These are phyloP conservation scores for Scaptomyza tumidula DNA, from an alignment of 2,888 invertebrate genomes.

Conservation along the genomic window DNA sequence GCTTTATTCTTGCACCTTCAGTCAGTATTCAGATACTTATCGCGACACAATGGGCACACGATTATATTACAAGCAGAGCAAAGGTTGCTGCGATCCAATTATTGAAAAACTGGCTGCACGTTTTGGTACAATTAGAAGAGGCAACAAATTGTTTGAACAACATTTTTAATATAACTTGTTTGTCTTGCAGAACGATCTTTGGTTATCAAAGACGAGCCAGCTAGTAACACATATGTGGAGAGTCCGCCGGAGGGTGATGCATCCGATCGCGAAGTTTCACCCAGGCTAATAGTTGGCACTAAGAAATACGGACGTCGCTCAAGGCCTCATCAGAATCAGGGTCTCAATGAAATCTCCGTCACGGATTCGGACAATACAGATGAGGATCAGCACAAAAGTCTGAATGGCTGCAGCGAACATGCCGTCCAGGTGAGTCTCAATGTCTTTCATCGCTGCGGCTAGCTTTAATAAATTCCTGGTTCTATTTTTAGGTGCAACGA, in stretches of 20 bases:
- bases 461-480: neutral
- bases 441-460: neutral
- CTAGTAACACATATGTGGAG: constrained; percentile 60
- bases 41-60: constrained; percentile 76
- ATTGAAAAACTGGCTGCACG: constrained; percentile 72
- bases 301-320: constrained; percentile 91
- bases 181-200: constrained; percentile 75
- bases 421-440: constrained; percentile 42
- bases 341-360: constrained; percentile 56
- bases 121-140: constrained; percentile 67
- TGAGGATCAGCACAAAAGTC: constrained; percentile 68
- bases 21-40: constrained; percentile 22
- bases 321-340: constrained; percentile 85
- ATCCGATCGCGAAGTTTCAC: constrained; percentile 89
- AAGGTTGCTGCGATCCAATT: constrained; percentile 47
- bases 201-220: constrained; percentile 73
- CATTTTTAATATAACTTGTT: neutral
- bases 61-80: constrained; percentile 73
- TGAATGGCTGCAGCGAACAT: constrained; percentile 66
- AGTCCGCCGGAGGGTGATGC: constrained; percentile 84
- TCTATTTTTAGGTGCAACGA: constrained; percentile 84
- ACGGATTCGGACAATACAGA: constrained; percentile 83
- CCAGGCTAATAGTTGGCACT: constrained; percentile 89
- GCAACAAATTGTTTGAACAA: neutral
- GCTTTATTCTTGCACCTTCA: constrained; percentile 1